Percentiles rank a stretch among this genome's conserved stretches.
These are phyloP conservation scores for Habroteleia sp. DNA, from an alignment of 2,888 invertebrate genomes.

Conservation along the genomic window DNA sequence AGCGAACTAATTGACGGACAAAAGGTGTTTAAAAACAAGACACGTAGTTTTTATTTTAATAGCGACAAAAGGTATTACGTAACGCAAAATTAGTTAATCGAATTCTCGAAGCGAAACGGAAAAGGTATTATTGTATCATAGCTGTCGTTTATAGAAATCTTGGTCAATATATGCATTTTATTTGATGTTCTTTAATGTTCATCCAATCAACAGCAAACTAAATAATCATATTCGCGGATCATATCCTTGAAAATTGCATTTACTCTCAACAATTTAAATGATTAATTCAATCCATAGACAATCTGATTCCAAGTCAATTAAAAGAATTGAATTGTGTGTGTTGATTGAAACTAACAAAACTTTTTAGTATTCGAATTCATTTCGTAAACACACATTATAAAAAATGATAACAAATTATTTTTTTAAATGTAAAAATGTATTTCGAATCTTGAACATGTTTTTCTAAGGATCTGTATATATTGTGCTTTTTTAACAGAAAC, in stretches of 20 bases:
- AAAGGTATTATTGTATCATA: slow-evolving; percentile 23
- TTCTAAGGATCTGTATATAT: too few species aligned
- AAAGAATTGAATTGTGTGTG: slow-evolving; percentile 9
- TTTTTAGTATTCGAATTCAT: too few species aligned
- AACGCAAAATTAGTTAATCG: slow-evolving; percentile 42
- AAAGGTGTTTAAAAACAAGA: slow-evolving; percentile 17
- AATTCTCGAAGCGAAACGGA: slow-evolving; percentile 37
- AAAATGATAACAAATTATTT: too few species aligned
- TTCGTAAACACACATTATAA: too few species aligned
- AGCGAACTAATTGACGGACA: slow-evolving; percentile 2
- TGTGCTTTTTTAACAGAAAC: too few species aligned
- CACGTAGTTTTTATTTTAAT: slow-evolving; percentile 28
- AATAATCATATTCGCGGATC: slow-evolving; percentile 46
- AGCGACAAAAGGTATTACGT: slow-evolving; percentile 25
- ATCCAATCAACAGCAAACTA: slow-evolving; percentile 21
- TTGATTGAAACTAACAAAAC: slow-evolving; percentile 15
- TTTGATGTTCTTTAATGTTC: slow-evolving; percentile 33
- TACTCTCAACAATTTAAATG: slow-evolving; percentile 31
- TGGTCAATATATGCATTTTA: slow-evolving; percentile 14
- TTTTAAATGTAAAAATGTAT: too few species aligned
- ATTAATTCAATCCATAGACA: slow-evolving; percentile 39
- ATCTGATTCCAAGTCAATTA: slow-evolving; percentile 19
- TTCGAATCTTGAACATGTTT: too few species aligned
- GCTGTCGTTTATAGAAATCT: slow-evolving; percentile 39
- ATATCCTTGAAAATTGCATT: slow-evolving; percentile 47